Percentiles rank a stretch among this genome's conserved stretches.
Evolutionary conservation across 1,140 invertebrate genomes (phyloP).

Genomic region (Augochlora pura): DNA sequence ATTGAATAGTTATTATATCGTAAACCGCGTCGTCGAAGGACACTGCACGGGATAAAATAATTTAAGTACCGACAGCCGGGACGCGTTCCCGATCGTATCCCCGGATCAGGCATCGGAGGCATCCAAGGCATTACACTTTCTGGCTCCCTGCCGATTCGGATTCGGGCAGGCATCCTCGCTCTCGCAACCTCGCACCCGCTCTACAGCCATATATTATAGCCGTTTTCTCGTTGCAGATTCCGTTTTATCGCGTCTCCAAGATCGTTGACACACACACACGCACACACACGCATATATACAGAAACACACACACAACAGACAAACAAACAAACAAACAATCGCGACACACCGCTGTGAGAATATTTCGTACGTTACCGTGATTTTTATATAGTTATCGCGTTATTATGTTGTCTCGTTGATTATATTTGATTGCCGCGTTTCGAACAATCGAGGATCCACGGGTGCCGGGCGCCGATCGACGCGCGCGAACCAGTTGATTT

Average conservation of each 20-base stretch:
- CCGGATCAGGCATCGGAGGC: too few relatives aligned
- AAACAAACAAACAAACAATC: conserved; percentile 19
- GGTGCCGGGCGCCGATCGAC: conserved; percentile 39
- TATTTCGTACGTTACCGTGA: conserved; percentile 67
- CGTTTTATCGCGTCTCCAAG: conserved; percentile 61
- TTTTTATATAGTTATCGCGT: conserved; percentile 65
- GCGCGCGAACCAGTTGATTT: conserved; percentile 7
- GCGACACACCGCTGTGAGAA: conserved; percentile 62
- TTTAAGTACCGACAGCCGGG: conserved; percentile 42
- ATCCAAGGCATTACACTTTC: too few relatives aligned
- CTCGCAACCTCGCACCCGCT: conserved; percentile 60
- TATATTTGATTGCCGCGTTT: conserved; percentile 72
- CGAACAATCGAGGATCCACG: conserved; percentile 51
- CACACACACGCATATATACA: too few relatives aligned
- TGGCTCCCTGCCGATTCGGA: too few relatives aligned
- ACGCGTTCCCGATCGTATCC: conserved; percentile 4
- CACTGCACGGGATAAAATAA: conserved; percentile 49
- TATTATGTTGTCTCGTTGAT: conserved; percentile 69
- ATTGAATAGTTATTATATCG: conserved; percentile 51
- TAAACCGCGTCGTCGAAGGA: conserved; percentile 55
- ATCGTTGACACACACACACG: conserved; percentile 54
- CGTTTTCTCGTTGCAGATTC: conserved; percentile 59
- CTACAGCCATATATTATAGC: conserved; percentile 45
- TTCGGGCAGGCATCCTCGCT: conserved; percentile 28
- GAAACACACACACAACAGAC: too few relatives aligned